Evolutionary conservation across 2,888 invertebrate species (phyloP).

Genomic region (Xanthorhoe designata): DNA sequence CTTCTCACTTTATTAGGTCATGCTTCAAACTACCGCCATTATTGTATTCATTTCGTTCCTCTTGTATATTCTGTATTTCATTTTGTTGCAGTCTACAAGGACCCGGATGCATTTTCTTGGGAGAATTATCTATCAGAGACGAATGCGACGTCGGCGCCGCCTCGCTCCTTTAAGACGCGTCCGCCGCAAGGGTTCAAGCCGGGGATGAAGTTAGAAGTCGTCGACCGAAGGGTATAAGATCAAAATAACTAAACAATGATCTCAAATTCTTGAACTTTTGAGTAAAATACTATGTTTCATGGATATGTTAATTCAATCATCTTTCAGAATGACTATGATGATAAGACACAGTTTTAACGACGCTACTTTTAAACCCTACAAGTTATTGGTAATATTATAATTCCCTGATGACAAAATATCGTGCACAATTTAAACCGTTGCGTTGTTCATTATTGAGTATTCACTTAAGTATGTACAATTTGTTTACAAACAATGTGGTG

Average conservation of each 20-base stretch:
- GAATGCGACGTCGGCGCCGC: slow-evolving; percentile 90
- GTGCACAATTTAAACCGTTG: not conserved
- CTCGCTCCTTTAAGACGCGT: slow-evolving; percentile 92
- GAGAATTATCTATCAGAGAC: slow-evolving; percentile 92
- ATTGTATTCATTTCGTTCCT: not conserved
- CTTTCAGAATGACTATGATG: too few relatives aligned
- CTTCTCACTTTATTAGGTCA: too few relatives aligned
- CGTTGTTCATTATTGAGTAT: not conserved
- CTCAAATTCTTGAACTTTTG: too few relatives aligned
- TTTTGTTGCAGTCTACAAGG: slow-evolving; percentile 86
- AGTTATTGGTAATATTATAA: too few relatives aligned
- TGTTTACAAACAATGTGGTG: slow-evolving; percentile 20
- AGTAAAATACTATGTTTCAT: too few relatives aligned
- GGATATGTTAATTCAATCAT: too few relatives aligned
- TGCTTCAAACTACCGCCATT: too few relatives aligned
- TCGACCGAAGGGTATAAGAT: slow-evolving; percentile 90
- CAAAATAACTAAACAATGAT: too few relatives aligned
- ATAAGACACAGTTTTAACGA: too few relatives aligned
- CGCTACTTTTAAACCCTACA: too few relatives aligned
- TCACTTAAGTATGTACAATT: not conserved
- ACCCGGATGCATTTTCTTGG: slow-evolving; percentile 92
- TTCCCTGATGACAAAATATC: not conserved
- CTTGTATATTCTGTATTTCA: not conserved
- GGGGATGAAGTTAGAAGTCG: slow-evolving; percentile 95
- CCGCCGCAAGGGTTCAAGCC: slow-evolving; percentile 91